Evolutionary conservation across 2,797 vertebrate genomes (phyloP).

Genomic region (Myotis pilosus): DNA sequence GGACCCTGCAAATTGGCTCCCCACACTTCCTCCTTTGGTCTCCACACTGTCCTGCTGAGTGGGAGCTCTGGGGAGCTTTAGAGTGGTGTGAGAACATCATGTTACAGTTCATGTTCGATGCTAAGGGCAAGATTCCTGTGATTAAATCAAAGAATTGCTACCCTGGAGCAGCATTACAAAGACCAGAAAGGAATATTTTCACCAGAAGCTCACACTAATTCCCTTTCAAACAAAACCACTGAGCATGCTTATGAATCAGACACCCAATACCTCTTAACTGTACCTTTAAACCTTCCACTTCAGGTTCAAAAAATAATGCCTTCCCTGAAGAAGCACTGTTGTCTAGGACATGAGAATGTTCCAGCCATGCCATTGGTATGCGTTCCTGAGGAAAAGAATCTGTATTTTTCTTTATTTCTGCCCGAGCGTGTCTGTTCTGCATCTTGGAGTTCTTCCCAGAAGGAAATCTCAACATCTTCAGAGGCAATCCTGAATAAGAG

Average conservation of each 20-base stretch:
- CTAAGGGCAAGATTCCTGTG: neutral
- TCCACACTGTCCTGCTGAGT: neutral
- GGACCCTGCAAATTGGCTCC: neutral
- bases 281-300: neutral
- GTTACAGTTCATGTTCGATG: neutral
- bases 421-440: conserved; percentile 34
- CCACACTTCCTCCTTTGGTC: neutral
- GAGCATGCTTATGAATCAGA: neutral
- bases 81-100: neutral
- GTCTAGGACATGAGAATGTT: neutral
- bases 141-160: neutral
- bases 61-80: neutral
- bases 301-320: conserved; percentile 22
- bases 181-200: neutral
- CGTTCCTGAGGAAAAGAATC: neutral
- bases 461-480: conserved; percentile 56
- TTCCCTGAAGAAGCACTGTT: neutral
- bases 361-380: neutral
- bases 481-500: conserved; percentile 61
- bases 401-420: conserved; percentile 45
- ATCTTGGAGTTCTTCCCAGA: conserved; percentile 59
- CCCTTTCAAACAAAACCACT: conserved; percentile 1
- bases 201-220: neutral
- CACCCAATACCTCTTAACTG: neutral
- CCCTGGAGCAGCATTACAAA: conserved; percentile 9